Conservation (phyloP, 2,888 invertebrate genomes). For the Phengaris alcon region DNA sequence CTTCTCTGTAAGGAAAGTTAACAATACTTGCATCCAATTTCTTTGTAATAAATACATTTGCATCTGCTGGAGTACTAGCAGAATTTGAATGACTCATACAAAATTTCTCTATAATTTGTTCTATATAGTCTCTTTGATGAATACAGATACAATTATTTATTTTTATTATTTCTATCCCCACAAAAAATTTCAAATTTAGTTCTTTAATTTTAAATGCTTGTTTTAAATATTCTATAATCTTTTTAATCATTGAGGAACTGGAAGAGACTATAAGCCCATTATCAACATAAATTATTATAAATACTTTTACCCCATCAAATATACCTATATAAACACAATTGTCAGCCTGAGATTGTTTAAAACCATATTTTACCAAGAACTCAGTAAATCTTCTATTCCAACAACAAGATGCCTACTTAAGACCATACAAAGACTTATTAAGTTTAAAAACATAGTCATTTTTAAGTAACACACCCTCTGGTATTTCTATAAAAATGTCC, state of each 20-base stretch:
- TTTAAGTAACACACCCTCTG: constrained; percentile 34
- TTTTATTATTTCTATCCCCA: too few relatives aligned
- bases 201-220: constrained; percentile 41
- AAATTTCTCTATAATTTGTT: too few relatives aligned
- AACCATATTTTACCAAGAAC: constrained; percentile 41
- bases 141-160: too few relatives aligned
- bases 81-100: constrained; percentile 31
- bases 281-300: constrained; percentile 44
- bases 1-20: constrained; percentile 37
- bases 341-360: constrained; percentile 37
- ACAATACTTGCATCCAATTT: constrained; percentile 31
- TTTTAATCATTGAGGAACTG: constrained; percentile 20
- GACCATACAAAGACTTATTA: constrained; percentile 37
- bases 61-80: constrained; percentile 33
- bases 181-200: constrained; percentile 37
- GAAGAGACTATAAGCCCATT: constrained; percentile 40
- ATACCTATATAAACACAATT: constrained; percentile 30
- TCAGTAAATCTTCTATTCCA: constrained; percentile 29
- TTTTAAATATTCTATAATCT: constrained; percentile 37
- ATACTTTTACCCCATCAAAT: constrained; percentile 39
- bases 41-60: constrained; percentile 34
- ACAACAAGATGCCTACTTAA: constrained; percentile 30
- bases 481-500: constrained; percentile 40
- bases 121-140: too few relatives aligned
- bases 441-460: constrained; percentile 35